phyloP scores from a whole-genome alignment of 2,113 vertebrate genomes.

The Heterotilapia buettikoferi region DNA sequence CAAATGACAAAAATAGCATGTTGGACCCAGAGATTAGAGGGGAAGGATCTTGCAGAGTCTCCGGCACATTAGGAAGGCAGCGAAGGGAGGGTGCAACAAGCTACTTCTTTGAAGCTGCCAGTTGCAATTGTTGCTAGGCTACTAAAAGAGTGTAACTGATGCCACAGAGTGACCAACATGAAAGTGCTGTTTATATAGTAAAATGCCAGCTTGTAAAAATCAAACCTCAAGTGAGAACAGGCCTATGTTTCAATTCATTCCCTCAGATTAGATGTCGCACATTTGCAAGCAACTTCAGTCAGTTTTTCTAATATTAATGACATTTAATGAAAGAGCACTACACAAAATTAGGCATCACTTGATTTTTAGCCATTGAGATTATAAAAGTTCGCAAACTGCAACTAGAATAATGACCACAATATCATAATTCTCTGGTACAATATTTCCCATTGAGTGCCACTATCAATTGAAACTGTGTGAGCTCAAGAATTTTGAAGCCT shows the following conservation, averaged over 20 bases:
- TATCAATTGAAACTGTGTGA: not conserved
- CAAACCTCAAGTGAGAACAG: not conserved
- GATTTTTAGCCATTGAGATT: not conserved
- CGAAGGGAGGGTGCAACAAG: not conserved
- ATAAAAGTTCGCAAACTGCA: not conserved
- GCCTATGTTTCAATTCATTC: not conserved
- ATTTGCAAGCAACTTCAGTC: not conserved
- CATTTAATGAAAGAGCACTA: not conserved
- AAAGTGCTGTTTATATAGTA: not conserved
- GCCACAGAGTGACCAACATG: not conserved
- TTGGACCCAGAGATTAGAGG: not conserved
- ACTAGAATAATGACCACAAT: not conserved
- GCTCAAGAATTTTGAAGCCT: not conserved
- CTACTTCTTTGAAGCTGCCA: not conserved
- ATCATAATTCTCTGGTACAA: not conserved
- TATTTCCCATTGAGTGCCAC: not conserved
- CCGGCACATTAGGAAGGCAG: not conserved
- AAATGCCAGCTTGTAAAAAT: not conserved
- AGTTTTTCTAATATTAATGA: not conserved
- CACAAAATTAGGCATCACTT: not conserved
- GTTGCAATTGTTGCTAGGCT: not conserved
- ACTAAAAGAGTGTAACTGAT: not conserved
- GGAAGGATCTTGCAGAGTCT: not conserved
- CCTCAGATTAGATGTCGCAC: not conserved
- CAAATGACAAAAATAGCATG: constrained; percentile 7